Conservation (phyloP, 2,797 vertebrate genomes). For the Cetoscarus ocellatus region DNA sequence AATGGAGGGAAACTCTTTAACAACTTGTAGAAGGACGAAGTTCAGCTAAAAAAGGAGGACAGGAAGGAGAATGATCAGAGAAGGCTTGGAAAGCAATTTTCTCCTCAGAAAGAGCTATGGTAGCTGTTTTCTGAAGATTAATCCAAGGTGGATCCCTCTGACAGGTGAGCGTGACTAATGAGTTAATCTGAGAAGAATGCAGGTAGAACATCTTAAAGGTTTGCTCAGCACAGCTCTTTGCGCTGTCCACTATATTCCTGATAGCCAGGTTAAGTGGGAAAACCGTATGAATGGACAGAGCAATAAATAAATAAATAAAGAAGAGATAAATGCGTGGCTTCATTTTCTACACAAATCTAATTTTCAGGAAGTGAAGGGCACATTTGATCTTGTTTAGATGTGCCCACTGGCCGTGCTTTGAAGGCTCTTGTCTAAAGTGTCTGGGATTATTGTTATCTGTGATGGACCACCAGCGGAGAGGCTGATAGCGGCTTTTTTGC, state of each 20-base stretch:
- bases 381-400: conserved; percentile 71
- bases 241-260: conserved; percentile 27
- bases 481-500: conserved; percentile 49
- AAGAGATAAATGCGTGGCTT: conserved; percentile 35
- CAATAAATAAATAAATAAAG: conserved; percentile 5
- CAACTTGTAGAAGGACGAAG: conserved; percentile 30
- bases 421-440: conserved; percentile 68
- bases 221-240: conserved; percentile 10
- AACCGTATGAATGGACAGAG: conserved; percentile 29
- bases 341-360: conserved; percentile 52
- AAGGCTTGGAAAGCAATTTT: conserved; percentile 29
- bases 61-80: conserved; percentile 1
- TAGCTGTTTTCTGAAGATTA: conserved; percentile 39
- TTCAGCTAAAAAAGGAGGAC: conserved; percentile 25
- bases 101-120: conserved; percentile 11
- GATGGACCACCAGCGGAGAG: conserved; percentile 61
- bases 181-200: conserved; percentile 40
- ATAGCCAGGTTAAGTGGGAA: conserved; percentile 20
- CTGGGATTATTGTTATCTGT: conserved; percentile 64
- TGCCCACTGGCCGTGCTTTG: conserved; percentile 42
- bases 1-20: conserved; percentile 37
- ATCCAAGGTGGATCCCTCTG: conserved; percentile 31
- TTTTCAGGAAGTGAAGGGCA: conserved; percentile 61
- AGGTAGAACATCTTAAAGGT: conserved; percentile 23
- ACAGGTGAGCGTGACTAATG: conserved; percentile 42